Evolutionary conservation across 2,797 vertebrate species (phyloP).

Genomic region (Argyrosomus regius): DNA sequence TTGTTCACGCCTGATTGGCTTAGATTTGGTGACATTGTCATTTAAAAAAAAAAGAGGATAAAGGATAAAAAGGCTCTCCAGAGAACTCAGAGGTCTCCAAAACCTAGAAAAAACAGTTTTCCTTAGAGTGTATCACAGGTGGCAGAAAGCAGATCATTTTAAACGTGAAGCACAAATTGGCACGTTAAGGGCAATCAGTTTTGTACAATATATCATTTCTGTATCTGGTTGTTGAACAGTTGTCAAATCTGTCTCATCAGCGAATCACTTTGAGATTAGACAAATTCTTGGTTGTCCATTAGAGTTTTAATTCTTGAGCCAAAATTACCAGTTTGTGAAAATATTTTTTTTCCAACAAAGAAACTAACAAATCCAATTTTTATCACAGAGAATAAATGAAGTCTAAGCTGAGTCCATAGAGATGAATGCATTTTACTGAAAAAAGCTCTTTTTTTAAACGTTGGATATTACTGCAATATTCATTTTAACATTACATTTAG

Average conservation of each 20-base stretch:
- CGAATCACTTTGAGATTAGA: conserved; percentile 19
- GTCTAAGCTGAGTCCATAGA: conserved; percentile 14
- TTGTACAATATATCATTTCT: neutral
- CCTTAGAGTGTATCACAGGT: conserved; percentile 1
- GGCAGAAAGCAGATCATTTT: conserved; percentile 36
- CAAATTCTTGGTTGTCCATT: conserved; percentile 17
- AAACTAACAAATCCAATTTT: conserved; percentile 42
- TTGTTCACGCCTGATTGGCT: too few species aligned
- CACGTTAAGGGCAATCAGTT: conserved; percentile 14
- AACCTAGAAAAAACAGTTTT: too few species aligned
- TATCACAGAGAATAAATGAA: conserved; percentile 29
- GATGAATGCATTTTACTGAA: neutral
- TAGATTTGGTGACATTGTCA: too few species aligned
- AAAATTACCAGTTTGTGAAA: conserved; percentile 26
- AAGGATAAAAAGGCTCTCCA: too few species aligned
- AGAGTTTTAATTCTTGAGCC: conserved; percentile 15
- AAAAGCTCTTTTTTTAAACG: neutral
- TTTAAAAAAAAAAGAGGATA: too few species aligned
- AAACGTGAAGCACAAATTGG: conserved; percentile 29
- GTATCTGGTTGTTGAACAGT: conserved; percentile 10
- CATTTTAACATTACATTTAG: conserved; percentile 39
- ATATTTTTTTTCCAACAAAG: neutral
- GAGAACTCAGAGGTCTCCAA: too few species aligned
- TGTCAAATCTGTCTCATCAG: conserved; percentile 10
- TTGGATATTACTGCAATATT: conserved; percentile 1